Percentiles rank a stretch among this genome's conserved stretches.
Conservation (phyloP, 2,888 invertebrate species). For the Deroplatys truncata region DNA sequence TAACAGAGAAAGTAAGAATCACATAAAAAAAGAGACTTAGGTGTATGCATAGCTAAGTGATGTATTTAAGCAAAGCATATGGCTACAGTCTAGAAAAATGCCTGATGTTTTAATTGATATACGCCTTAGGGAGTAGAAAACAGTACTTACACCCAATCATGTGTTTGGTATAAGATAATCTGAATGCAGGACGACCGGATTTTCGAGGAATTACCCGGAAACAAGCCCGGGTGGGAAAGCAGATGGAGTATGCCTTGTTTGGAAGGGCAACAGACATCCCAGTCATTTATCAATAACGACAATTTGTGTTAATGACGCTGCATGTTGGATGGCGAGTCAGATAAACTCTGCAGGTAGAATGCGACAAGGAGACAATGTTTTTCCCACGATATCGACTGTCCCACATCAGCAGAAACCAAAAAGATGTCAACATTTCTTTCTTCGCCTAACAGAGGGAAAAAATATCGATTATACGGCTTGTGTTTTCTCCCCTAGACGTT, state of each 20-base stretch:
- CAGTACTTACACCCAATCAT: too few species aligned
- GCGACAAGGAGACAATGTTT: neutral
- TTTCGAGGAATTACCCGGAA: too few species aligned
- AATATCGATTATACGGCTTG: neutral
- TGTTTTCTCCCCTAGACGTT: neutral
- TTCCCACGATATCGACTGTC: neutral
- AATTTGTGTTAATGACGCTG: neutral
- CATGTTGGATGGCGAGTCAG: neutral
- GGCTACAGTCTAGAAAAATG: too few species aligned
- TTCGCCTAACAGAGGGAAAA: neutral
- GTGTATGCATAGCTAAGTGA: too few species aligned
- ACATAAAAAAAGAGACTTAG: too few species aligned
- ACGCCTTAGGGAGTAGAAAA: too few species aligned
- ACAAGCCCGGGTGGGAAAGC: too few species aligned
- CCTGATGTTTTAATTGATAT: too few species aligned
- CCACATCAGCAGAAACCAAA: neutral
- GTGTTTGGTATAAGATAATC: too few species aligned
- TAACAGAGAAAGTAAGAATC: too few species aligned
- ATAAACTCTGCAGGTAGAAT: neutral
- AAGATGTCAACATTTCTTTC: neutral
- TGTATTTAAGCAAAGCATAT: too few species aligned
- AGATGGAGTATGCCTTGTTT: neutral
- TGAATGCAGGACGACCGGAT: too few species aligned
- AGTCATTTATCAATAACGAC: neutral
- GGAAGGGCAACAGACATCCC: neutral